Conservation (phyloP, 2,113 vertebrate genomes). For the Misgurnus mizolepis region DNA sequence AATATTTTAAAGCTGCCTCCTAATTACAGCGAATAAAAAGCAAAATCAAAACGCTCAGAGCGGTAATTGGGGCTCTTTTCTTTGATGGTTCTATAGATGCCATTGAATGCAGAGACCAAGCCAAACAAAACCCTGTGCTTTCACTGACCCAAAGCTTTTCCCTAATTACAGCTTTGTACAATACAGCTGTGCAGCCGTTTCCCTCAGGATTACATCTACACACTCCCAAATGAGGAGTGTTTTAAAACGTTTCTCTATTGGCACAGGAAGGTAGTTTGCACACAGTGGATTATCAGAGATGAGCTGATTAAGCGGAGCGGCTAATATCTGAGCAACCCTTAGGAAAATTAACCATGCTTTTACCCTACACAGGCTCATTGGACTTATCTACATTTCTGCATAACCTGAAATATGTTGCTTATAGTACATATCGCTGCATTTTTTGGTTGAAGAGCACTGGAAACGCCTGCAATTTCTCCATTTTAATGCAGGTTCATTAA, state of each 20-base stretch:
- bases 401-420: no score
- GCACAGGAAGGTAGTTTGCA: slow-evolving; percentile 41
- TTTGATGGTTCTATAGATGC: slow-evolving; percentile 68
- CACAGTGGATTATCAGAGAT: slow-evolving; percentile 22
- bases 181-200: slow-evolving; percentile 59
- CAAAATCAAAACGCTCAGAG: slow-evolving; percentile 66
- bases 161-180: slow-evolving; percentile 70
- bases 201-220: slow-evolving; percentile 49
- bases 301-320: slow-evolving; percentile 20
- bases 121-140: slow-evolving; percentile 75
- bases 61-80: slow-evolving; percentile 76
- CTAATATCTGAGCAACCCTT: background rate
- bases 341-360: no score
- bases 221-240: slow-evolving; percentile 32
- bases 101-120: slow-evolving; percentile 72
- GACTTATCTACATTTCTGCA: no score
- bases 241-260: slow-evolving; percentile 32
- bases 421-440: no score
- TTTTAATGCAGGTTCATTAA: no score
- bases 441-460: no score
- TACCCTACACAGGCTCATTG: no score
- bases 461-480: no score
- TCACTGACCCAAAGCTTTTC: slow-evolving; percentile 72
- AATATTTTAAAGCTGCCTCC: slow-evolving; percentile 64
- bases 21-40: slow-evolving; percentile 73